Evolutionary conservation across 2,888 invertebrate genomes (phyloP).

Genomic region (Pinctada fucata): DNA sequence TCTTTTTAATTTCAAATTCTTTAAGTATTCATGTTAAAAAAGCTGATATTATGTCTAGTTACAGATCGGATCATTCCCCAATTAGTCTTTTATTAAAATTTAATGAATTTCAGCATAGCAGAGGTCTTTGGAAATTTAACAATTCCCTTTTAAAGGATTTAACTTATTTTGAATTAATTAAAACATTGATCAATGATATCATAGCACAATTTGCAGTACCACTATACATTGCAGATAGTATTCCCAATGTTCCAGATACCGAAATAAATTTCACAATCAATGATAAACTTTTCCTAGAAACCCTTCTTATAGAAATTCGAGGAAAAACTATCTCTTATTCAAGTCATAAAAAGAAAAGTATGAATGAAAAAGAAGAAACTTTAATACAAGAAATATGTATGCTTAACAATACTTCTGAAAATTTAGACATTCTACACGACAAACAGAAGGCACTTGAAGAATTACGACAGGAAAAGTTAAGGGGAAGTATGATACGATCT

Average conservation of each 20-base stretch:
- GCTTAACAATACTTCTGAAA: no score
- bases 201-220: no score
- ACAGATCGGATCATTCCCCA: conserved; percentile 5
- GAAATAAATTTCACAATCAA: conserved; percentile 18
- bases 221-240: background rate
- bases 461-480: no score
- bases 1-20: background rate
- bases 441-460: no score
- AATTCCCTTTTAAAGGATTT: no score
- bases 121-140: no score
- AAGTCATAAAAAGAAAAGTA: conserved; percentile 13
- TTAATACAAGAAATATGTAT: no score
- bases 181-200: background rate
- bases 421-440: no score
- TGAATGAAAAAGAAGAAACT: conserved; percentile 3
- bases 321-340: conserved; percentile 34
- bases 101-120: conserved; percentile 3
- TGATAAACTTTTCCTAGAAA: conserved; percentile 35
- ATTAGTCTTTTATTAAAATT: background rate
- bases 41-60: background rate
- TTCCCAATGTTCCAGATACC: background rate
- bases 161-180: conserved; percentile 5
- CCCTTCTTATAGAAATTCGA: conserved; percentile 6
- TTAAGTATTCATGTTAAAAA: conserved; percentile 6
- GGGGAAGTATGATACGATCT: no score